Percentiles rank a stretch among this genome's conserved stretches.
These are phyloP conservation scores for Pocillopora verrucosa DNA, from an alignment of 64 coral and sea anemone species.

Conservation along the genomic window DNA sequence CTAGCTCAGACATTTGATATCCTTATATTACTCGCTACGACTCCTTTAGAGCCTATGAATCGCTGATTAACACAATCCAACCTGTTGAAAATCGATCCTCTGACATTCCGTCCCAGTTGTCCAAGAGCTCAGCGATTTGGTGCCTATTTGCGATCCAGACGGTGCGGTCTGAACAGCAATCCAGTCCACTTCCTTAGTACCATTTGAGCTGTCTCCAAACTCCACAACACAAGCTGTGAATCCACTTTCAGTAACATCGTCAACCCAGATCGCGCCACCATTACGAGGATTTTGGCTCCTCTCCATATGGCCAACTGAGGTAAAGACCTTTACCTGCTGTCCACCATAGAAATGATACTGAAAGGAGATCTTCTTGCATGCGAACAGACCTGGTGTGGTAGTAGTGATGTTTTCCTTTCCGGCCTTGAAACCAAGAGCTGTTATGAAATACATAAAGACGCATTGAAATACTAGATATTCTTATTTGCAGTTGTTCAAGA, in stretches of 20 bases:
- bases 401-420: constrained; percentile 33
- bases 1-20: background rate
- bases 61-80: background rate
- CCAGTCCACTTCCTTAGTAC: constrained; percentile 43
- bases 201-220: constrained; percentile 11
- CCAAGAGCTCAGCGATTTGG: constrained; percentile 7
- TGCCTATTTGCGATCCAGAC: constrained; percentile 2
- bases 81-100: constrained; percentile 26
- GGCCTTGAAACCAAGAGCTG: constrained; percentile 28
- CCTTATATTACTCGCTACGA: background rate
- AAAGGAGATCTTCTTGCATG: constrained; percentile 43
- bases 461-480: no score
- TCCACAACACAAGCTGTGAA: constrained; percentile 48
- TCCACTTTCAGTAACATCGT: constrained; percentile 13
- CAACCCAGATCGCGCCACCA: constrained; percentile 44
- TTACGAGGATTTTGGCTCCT: constrained; percentile 8
- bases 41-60: no score
- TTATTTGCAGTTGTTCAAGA: no score
- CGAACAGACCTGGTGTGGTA: constrained; percentile 13
- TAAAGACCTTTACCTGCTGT: constrained; percentile 18
- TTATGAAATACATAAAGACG: background rate
- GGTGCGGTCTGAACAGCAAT: constrained; percentile 32
- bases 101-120: constrained; percentile 43
- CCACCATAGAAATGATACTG: constrained; percentile 19
- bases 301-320: constrained; percentile 4